Conservation (phyloP, 2,888 invertebrate species). For the Nemoura dubitans region DNA sequence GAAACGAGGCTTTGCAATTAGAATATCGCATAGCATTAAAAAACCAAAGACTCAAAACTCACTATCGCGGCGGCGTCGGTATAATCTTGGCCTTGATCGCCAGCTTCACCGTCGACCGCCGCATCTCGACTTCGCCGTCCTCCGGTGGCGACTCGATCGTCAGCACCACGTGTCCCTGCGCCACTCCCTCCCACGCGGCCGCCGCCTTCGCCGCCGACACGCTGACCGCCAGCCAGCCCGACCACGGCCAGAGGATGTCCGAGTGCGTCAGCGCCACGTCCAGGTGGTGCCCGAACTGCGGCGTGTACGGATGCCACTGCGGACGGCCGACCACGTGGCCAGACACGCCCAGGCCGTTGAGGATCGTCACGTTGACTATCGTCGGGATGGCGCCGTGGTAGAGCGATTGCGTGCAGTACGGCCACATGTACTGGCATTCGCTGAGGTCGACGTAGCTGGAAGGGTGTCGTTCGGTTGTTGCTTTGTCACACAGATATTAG, state of each 20-base stretch:
- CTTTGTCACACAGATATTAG: no score
- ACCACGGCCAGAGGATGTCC: constrained; percentile 94
- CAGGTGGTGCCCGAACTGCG: constrained; percentile 80
- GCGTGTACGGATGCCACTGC: constrained; percentile 88
- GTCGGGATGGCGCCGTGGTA: constrained; percentile 88
- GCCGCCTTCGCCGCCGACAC: constrained; percentile 74
- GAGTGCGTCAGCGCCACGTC: constrained; percentile 79
- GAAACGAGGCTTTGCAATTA: no score
- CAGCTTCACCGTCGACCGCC: constrained; percentile 69
- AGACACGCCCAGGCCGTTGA: constrained; percentile 92
- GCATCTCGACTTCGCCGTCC: constrained; percentile 64
- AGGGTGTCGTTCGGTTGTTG: no score
- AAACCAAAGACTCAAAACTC: constrained; percentile 53
- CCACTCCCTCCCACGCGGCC: constrained; percentile 77
- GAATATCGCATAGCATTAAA: no score
- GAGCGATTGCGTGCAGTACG: constrained; percentile 94
- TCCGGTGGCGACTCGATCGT: constrained; percentile 82
- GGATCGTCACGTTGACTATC: constrained; percentile 91
- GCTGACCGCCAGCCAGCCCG: constrained; percentile 90
- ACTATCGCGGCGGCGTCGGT: constrained; percentile 88
- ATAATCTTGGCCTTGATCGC: constrained; percentile 85
- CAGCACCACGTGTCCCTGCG: constrained; percentile 82
- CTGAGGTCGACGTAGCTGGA: constrained; percentile 90
- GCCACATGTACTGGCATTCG: constrained; percentile 98
- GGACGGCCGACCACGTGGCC: constrained; percentile 79